These are phyloP conservation scores for Acronicta alni DNA, from an alignment of 2,888 invertebrate species.

Conservation along the genomic window DNA sequence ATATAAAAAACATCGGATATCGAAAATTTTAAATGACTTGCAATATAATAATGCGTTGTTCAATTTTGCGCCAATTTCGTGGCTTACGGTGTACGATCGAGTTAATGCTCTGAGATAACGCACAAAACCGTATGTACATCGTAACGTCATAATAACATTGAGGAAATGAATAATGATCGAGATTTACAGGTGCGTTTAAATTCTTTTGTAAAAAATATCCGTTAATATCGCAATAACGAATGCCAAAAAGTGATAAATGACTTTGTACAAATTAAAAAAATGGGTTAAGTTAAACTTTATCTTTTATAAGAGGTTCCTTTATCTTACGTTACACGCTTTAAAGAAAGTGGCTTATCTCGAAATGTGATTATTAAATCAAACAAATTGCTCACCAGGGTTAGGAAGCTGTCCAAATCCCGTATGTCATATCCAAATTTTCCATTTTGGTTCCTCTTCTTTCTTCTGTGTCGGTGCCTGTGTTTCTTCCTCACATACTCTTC, in stretches of 20 bases:
- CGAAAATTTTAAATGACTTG: slow-evolving; percentile 71
- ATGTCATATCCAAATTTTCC: slow-evolving; percentile 93
- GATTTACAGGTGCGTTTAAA: slow-evolving; percentile 73
- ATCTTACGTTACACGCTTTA: slow-evolving; percentile 8
- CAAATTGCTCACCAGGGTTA: slow-evolving; percentile 91
- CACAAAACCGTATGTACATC: slow-evolving; percentile 67
- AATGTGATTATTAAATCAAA: slow-evolving; percentile 25
- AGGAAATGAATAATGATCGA: slow-evolving; percentile 71
- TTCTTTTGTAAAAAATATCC: slow-evolving; percentile 65
- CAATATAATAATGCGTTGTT: slow-evolving; percentile 76
- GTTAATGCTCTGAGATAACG: slow-evolving; percentile 60
- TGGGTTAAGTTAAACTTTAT: slow-evolving; percentile 44
- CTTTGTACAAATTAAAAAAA: slow-evolving; percentile 63
- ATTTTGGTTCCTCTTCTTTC: slow-evolving; percentile 75
- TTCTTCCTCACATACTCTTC: slow-evolving; percentile 82
- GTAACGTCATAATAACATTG: slow-evolving; percentile 73
- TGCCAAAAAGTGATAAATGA: slow-evolving; percentile 69
- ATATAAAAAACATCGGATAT: slow-evolving; percentile 47
- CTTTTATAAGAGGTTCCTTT: slow-evolving; percentile 30
- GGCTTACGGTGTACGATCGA: slow-evolving; percentile 65
- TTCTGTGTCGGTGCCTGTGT: slow-evolving; percentile 85
- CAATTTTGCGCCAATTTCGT: slow-evolving; percentile 85
- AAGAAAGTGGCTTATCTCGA: slow-evolving; percentile 15
- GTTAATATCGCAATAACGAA: slow-evolving; percentile 63
- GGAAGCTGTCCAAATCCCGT: slow-evolving; percentile 93